Conservation (phyloP, 2,888 invertebrate genomes). For the Tupiocoris notatus region DNA sequence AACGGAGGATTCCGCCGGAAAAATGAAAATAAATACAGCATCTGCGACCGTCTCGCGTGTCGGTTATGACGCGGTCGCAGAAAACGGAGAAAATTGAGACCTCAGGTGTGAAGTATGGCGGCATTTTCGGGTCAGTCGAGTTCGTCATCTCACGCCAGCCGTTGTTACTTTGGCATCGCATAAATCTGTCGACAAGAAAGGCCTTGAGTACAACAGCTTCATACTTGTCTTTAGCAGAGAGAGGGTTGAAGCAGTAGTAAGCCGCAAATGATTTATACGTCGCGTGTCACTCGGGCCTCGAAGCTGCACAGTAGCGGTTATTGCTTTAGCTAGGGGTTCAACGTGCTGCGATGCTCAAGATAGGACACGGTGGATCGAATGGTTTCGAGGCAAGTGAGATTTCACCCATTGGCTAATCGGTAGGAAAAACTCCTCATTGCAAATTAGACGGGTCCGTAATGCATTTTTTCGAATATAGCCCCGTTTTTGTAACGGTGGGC, state of each 20-base stretch:
- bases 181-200: neutral
- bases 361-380: too few relatives aligned
- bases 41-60: neutral
- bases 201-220: too few relatives aligned
- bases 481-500: too few relatives aligned
- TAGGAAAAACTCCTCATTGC: too few relatives aligned
- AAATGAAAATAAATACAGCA: neutral
- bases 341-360: too few relatives aligned
- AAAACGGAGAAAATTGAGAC: neutral
- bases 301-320: neutral
- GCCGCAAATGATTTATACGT: neutral
- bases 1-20: neutral
- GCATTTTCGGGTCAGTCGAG: neutral
- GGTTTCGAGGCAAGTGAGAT: too few relatives aligned
- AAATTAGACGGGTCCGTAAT: too few relatives aligned
- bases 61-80: neutral
- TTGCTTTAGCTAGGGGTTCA: too few relatives aligned
- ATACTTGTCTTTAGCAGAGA: too few relatives aligned
- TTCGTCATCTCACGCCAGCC: neutral
- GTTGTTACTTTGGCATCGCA: neutral
- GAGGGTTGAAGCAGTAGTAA: too few relatives aligned
- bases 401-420: too few relatives aligned
- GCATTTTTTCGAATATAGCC: too few relatives aligned
- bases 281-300: neutral
- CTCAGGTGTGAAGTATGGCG: neutral